These are phyloP conservation scores for Balaenoptera acutorostrata DNA, from an alignment of 2,113 vertebrate genomes.

Conservation along the genomic window DNA sequence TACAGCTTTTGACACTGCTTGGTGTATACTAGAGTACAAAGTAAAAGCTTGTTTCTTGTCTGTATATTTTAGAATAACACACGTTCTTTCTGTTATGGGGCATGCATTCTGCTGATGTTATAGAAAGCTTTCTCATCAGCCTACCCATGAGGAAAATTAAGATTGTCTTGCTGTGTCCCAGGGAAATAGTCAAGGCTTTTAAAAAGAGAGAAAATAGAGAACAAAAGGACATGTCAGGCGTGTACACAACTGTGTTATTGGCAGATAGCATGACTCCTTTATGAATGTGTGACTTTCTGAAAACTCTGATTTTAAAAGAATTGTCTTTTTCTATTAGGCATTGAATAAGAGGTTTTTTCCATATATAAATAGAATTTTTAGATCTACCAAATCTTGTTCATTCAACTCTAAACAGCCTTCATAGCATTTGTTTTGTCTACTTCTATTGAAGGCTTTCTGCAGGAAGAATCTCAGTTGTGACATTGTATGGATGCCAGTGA, in stretches of 20 bases:
- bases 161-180: not conserved
- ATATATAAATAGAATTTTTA: not conserved
- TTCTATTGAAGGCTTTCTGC: not conserved
- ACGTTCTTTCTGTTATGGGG: not conserved
- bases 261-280: slow-evolving; percentile 23
- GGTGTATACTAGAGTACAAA: not conserved
- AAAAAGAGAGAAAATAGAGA: slow-evolving; percentile 34
- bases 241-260: not conserved
- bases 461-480: not conserved
- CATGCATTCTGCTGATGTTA: not conserved
- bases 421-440: slow-evolving; percentile 12
- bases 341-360: not conserved
- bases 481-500: not conserved
- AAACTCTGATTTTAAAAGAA: not conserved
- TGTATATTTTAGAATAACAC: not conserved
- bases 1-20: not conserved
- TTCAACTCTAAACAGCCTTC: not conserved
- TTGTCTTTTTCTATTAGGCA: not conserved
- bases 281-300: slow-evolving; percentile 41
- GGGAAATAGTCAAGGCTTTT: slow-evolving; percentile 25
- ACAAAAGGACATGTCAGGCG: slow-evolving; percentile 21
- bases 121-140: slow-evolving; percentile 16
- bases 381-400: not conserved
- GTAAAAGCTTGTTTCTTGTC: not conserved
- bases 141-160: slow-evolving; percentile 31